Base-by-base conservation (phyloP, 2,113 vertebrate genomes). In the Sturnira hondurensis region DNA sequence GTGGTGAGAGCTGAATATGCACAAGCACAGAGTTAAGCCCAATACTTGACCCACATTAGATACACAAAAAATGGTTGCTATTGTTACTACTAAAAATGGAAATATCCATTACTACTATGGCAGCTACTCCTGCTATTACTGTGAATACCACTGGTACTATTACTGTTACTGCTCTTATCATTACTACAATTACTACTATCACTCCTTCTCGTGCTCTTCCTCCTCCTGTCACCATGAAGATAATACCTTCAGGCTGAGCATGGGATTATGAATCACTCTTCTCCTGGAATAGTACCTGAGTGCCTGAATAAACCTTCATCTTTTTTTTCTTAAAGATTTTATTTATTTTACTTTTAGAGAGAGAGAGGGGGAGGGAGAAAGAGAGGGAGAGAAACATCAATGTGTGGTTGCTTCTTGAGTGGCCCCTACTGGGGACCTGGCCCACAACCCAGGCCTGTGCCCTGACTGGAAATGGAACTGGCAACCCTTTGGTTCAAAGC, bases 201-300 rank as follows among this genome's bases (percentile, higher is more conserved):
- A 76, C 91, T n/a, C 26, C 38, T 14, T 41, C 24, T 15, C 47
- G 16, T n/a, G 56, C n/a, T 13, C 17, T 1, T 33, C 41, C 33
- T 68, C 43, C 63, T 80, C 54, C 86, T 47, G 15, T 16, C 15
- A 14, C 33, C 16, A 11, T 17, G 24, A 52, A 73, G 71, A 47
- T 33, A 19, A 33, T 71, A 67, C 87, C 17, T 2, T 58, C n/a
- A 31, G 24, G 38, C 93, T 11, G 31, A 78, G 70, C 7, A 33
- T 13, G 11, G 38, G 58, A 33, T 47, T 17, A 41, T 94, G 93
- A 90, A 26, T 96, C 97, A 82, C 36, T 95, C n/a, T 19, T 80
- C 81, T 47, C 84, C 94, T 87, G 4, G 0, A 47, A 73, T 17
- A 74, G 61, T 3, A 56, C 22, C 1, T 13, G 15, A 82, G 16